Base-by-base conservation (phyloP, 2,113 vertebrate species). In the Hoplias malabaricus region DNA sequence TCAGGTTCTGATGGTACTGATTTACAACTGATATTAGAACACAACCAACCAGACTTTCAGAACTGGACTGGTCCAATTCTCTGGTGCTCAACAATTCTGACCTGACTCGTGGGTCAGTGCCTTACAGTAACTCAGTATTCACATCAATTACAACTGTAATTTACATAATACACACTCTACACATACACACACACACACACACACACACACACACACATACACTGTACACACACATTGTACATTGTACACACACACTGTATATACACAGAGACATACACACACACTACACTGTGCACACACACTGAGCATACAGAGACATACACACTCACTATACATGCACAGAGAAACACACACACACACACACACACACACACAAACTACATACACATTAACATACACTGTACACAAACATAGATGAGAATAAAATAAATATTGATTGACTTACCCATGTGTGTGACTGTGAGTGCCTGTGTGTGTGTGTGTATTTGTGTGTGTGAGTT, bases 381-480 rank as follows among this genome's bases (percentile, higher is more conserved):
- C 19, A 31, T n/a, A 63, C 61, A 57, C 13, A 68, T 16, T 16
- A 23, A 57, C 50, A 53, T 38, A 12, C 10, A 16, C 0, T 25
- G 2, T 23, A 19, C 57, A 16, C 33, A 6, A 4, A 23, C 21
- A 9, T 11, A 43, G 19, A n/a, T 2, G 6, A 50, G 9, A n/a
- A 50, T 50, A 2, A 42, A 48, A 13, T 42, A 12, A n/a, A 19
- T 68, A 10, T 59, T 14, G 33, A 54, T 42, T 23, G 16, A 82
- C 81, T 82, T 82, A 82, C 77, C 77, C 77, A 68, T 68, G 63
- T 43, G 63, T 61, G 67, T 77, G 66, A 31, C 40, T 80, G 31
- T 19, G 34, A 29, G 27, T 59, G 53, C 29, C 38, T 34, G 29
- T 46, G 48, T 33, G 46, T 65, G 57, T 53, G 42, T 10, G 67